A percentile compares a stretch with the other conserved stretches of the same genome.
Evolutionary conservation across 1,140 invertebrate genomes (phyloP).

Genomic region (Trichonephila clavipes): DNA sequence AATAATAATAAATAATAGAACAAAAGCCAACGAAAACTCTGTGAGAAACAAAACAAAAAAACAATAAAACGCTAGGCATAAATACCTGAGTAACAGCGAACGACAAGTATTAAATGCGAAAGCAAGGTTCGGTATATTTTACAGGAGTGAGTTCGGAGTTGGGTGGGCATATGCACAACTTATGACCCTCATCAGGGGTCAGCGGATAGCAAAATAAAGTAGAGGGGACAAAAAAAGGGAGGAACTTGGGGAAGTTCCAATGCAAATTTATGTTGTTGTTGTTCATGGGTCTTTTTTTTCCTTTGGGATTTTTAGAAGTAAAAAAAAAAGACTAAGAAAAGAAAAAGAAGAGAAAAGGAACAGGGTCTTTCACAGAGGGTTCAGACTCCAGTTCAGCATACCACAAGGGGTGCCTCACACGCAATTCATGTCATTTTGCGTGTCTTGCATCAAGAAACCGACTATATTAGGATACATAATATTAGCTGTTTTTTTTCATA

Average conservation of each 20-base stretch:
- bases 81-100: too few relatives aligned
- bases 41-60: too few relatives aligned
- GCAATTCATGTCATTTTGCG: too few relatives aligned
- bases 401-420: not conserved
- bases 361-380: not conserved
- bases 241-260: not conserved
- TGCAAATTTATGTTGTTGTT: not conserved
- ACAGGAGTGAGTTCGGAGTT: not conserved
- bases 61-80: too few relatives aligned
- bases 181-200: not conserved
- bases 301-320: not conserved
- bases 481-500: too few relatives aligned
- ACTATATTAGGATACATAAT: too few relatives aligned
- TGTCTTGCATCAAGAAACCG: too few relatives aligned
- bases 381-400: not conserved
- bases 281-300: too few relatives aligned
- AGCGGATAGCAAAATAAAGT: too few relatives aligned
- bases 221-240: not conserved
- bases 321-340: not conserved
- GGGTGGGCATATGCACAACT: not conserved
- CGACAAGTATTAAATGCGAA: not conserved
- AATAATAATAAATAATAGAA: too few relatives aligned
- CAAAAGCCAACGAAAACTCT: too few relatives aligned
- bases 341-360: not conserved
- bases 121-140: not conserved